Percentiles rank a stretch among this genome's conserved stretches.
Conservation (phyloP, 1,140 invertebrate species). For the Drosophila watanabei region DNA sequence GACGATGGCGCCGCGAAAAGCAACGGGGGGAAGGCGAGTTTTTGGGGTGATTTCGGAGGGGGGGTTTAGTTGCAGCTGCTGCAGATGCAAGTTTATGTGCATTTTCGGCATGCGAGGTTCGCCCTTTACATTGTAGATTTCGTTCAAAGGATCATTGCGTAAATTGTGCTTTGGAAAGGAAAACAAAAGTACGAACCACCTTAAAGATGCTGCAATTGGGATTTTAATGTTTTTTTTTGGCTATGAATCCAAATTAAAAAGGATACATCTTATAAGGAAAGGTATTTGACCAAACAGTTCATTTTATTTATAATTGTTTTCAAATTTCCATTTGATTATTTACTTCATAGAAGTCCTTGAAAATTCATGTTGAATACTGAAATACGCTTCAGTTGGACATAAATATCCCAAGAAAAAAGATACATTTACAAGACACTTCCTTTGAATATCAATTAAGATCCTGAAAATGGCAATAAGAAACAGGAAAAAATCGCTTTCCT, state of each 20-base stretch:
- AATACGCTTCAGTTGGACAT: too few species aligned
- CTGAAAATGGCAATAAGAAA: background rate
- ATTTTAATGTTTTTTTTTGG: background rate
- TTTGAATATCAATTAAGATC: conserved; percentile 25
- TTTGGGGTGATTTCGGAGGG: conserved; percentile 18
- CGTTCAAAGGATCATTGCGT: background rate
- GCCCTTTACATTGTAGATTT: conserved; percentile 35
- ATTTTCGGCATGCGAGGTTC: conserved; percentile 40
- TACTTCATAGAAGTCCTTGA: too few species aligned
- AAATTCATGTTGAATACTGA: too few species aligned
- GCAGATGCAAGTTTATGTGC: conserved; percentile 73
- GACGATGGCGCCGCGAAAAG: conserved; percentile 68
- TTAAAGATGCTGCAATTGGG: background rate
- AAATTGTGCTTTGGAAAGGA: background rate
- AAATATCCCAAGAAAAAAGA: background rate
- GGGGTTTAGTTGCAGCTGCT: conserved; percentile 32
- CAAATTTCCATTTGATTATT: background rate
- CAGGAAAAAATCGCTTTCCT: background rate
- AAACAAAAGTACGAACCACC: background rate
- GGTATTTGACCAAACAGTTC: background rate
- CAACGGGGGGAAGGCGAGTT: conserved; percentile 18
- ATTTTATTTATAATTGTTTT: background rate
- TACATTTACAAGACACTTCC: background rate
- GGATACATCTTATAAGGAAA: too few species aligned
- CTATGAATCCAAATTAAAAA: background rate